Evolutionary conservation across 2,888 invertebrate species (phyloP).

Genomic region (Trissolcus japonicus): DNA sequence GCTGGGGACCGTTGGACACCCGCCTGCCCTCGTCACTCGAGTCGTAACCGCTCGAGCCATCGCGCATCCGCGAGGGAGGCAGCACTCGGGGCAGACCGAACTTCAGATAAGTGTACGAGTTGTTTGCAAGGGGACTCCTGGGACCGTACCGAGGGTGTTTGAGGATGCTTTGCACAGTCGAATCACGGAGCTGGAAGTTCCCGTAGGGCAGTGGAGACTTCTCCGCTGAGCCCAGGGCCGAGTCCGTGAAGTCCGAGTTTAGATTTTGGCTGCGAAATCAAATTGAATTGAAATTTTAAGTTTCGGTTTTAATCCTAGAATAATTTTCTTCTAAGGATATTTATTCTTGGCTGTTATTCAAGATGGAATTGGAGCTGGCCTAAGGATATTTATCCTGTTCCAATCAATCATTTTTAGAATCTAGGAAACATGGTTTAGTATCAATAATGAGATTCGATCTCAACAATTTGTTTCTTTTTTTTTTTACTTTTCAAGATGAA

Average conservation of each 20-base stretch:
- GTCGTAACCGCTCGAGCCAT: constrained; percentile 94
- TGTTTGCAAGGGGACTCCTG: constrained; percentile 90
- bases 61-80: constrained; percentile 84
- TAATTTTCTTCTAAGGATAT: too few relatives aligned
- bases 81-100: constrained; percentile 95
- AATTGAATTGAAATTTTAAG: background rate
- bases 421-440: too few relatives aligned
- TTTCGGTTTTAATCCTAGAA: too few relatives aligned
- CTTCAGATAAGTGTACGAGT: constrained; percentile 95
- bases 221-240: constrained; percentile 93
- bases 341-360: too few relatives aligned
- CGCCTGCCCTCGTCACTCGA: constrained; percentile 84
- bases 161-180: constrained; percentile 93
- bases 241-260: constrained; percentile 96
- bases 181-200: constrained; percentile 94
- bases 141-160: constrained; percentile 94
- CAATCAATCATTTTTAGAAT: too few relatives aligned
- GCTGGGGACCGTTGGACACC: constrained; percentile 70
- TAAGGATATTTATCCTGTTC: too few relatives aligned
- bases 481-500: too few relatives aligned
- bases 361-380: too few relatives aligned
- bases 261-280: constrained; percentile 87
- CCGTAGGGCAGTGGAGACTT: constrained; percentile 95
- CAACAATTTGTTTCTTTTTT: too few relatives aligned
- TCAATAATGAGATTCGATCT: too few relatives aligned